Conservation (phyloP, 2,888 invertebrate genomes). For the Amphipoea lucens region DNA sequence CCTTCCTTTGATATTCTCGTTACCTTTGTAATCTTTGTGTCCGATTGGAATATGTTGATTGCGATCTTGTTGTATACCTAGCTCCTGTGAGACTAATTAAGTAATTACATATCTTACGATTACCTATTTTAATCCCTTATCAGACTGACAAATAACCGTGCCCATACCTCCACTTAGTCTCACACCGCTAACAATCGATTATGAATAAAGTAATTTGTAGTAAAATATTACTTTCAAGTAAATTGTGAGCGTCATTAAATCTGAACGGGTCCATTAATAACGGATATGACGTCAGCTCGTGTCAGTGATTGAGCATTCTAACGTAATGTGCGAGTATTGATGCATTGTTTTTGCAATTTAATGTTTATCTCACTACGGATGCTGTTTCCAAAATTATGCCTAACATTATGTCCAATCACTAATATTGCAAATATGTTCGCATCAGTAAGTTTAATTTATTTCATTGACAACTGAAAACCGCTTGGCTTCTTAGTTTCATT, state of each 20-base stretch:
- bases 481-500: conserved; percentile 6
- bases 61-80: neutral
- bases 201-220: conserved; percentile 37
- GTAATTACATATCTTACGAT: conserved; percentile 19
- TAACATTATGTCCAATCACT: conserved; percentile 37
- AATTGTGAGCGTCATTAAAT: conserved; percentile 48
- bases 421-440: conserved; percentile 56
- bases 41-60: conserved; percentile 30
- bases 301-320: conserved; percentile 51
- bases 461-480: neutral
- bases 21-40: conserved; percentile 21
- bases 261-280: conserved; percentile 41
- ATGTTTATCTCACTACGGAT: conserved; percentile 45
- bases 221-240: conserved; percentile 35
- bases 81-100: conserved; percentile 30
- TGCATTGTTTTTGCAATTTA: conserved; percentile 45
- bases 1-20: conserved; percentile 22
- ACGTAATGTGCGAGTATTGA: conserved; percentile 40
- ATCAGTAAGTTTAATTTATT: conserved; percentile 19
- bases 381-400: conserved; percentile 33
- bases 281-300: conserved; percentile 36
- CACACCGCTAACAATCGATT: conserved; percentile 22
- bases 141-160: conserved; percentile 14
- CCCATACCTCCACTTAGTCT: conserved; percentile 3
- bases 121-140: conserved; percentile 9